A percentile compares a stretch with the other conserved stretches of the same genome.
Conservation (phyloP, 92 coral and sea anemone species). For the Palythoa grandiflora region DNA sequence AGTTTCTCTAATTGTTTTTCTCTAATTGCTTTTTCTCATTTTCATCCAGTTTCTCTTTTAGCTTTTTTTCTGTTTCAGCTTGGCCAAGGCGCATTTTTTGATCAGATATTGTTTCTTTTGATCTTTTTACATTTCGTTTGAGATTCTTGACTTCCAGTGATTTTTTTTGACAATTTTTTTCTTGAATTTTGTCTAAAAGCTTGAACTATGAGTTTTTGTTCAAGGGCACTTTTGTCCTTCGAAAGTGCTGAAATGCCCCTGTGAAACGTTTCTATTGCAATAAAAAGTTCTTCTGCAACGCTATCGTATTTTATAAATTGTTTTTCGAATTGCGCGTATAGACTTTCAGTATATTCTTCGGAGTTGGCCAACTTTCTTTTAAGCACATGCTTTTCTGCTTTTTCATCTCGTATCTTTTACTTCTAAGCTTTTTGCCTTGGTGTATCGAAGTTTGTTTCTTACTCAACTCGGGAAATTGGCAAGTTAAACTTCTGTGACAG, state of each 20-base stretch:
- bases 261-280: conserved; percentile 29
- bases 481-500: conserved; percentile 30
- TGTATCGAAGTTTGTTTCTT: conserved; percentile 20
- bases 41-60: background rate
- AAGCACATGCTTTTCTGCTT: conserved; percentile 26
- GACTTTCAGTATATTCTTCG: conserved; percentile 31
- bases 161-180: conserved; percentile 2
- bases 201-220: conserved; percentile 11
- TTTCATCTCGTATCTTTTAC: conserved; percentile 28
- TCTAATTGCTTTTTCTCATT: conserved; percentile 1
- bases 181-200: conserved; percentile 14
- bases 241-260: conserved; percentile 30
- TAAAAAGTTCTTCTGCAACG: conserved; percentile 28
- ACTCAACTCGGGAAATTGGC: conserved; percentile 25
- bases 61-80: background rate
- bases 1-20: conserved; percentile 25
- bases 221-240: conserved; percentile 9
- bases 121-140: conserved; percentile 12
- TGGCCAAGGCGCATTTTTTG: conserved; percentile 1
- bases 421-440: conserved; percentile 25
- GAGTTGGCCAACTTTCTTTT: conserved; percentile 33
- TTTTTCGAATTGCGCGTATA: conserved; percentile 18
- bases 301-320: conserved; percentile 30
- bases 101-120: conserved; percentile 31
- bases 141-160: conserved; percentile 8